These are phyloP conservation scores for Lasioglossum malachurum DNA, from an alignment of 2,888 invertebrate genomes.

Conservation along the genomic window DNA sequence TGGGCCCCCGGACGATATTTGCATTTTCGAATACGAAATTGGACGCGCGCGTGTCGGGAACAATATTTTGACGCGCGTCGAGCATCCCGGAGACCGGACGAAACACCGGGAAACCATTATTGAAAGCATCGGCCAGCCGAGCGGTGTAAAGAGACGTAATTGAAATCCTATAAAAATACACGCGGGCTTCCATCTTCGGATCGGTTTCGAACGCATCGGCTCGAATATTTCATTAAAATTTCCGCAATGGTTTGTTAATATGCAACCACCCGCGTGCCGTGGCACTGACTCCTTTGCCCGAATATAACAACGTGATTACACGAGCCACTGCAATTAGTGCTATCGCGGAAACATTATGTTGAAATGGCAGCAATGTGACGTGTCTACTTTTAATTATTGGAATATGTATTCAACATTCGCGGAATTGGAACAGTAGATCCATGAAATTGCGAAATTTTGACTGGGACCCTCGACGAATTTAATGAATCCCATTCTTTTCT, in stretches of 20 bases:
- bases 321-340: neutral
- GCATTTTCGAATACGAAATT: slow-evolving; percentile 25
- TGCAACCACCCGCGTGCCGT: neutral
- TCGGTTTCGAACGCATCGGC: neutral
- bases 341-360: neutral
- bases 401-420: neutral
- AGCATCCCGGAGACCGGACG: neutral
- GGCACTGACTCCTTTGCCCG: neutral
- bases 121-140: neutral
- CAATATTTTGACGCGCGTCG: neutral
- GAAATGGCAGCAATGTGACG: neutral
- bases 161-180: slow-evolving; percentile 21
- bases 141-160: neutral
- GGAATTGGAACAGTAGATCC: neutral
- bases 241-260: neutral
- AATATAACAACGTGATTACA: slow-evolving; percentile 3
- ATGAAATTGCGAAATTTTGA: neutral
- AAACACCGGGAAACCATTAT: slow-evolving; percentile 16
- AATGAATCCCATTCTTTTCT: neutral
- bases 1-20: neutral
- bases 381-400: neutral
- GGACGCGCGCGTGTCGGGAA: neutral
- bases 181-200: neutral
- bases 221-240: slow-evolving; percentile 11
- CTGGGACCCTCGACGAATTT: neutral